A percentile compares a stretch with the other conserved stretches of the same genome.
phyloP scores from a whole-genome alignment of 1,140 invertebrate species.

The Melipona quadrifasciata region DNA sequence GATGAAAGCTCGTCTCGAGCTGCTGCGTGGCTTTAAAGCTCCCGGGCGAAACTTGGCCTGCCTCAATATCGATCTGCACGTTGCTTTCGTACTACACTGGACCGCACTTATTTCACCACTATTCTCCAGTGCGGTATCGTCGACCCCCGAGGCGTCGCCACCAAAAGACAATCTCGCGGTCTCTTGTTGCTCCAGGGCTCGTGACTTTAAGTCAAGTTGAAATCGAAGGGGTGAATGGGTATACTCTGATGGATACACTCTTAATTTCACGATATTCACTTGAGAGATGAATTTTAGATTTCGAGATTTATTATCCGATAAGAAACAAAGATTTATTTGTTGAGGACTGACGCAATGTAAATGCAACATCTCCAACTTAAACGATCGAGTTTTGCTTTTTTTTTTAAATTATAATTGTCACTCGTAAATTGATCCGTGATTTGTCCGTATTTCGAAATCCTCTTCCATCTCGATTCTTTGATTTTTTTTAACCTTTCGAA shows the following conservation, averaged over 20 bases:
- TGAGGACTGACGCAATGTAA: background rate
- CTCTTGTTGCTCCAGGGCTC: background rate
- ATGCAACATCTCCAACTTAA: background rate
- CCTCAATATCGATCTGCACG: constrained; percentile 69
- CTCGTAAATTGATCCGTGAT: no score
- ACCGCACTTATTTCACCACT: constrained; percentile 47
- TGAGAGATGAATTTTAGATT: background rate
- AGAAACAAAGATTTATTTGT: background rate
- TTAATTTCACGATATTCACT: background rate
- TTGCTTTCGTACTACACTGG: constrained; percentile 33
- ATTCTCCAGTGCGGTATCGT: background rate
- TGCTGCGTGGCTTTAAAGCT: constrained; percentile 47
- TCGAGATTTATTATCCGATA: background rate
- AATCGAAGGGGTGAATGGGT: background rate
- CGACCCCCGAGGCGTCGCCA: background rate
- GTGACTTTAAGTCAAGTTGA: background rate
- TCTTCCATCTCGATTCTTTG: background rate
- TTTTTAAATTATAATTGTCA: background rate
- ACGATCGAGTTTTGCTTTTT: background rate
- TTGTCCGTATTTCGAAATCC: background rate
- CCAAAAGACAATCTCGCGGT: background rate
- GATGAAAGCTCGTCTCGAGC: constrained; percentile 26
- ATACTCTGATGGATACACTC: background rate
- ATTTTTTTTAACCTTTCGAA: background rate
- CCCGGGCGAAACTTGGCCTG: constrained; percentile 56